These are phyloP conservation scores for Heliconius charithonia DNA, from an alignment of 2,888 invertebrate genomes.

Conservation along the genomic window DNA sequence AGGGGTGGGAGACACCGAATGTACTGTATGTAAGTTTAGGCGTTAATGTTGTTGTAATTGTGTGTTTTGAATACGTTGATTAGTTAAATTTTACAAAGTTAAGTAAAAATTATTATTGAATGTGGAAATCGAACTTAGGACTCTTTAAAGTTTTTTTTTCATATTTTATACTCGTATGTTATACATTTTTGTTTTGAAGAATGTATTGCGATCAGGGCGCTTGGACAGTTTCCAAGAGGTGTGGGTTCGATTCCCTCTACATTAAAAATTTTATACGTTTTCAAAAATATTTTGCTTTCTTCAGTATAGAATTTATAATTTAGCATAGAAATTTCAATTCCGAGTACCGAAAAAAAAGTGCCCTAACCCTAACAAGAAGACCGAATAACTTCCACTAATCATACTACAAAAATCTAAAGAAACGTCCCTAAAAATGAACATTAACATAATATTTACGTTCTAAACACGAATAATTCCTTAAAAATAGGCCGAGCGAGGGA, in stretches of 20 bases:
- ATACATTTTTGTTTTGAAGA: too few relatives aligned
- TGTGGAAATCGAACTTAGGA: not conserved
- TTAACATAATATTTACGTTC: conserved; percentile 33
- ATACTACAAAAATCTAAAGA: not conserved
- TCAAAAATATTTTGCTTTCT: too few relatives aligned
- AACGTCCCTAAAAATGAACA: not conserved
- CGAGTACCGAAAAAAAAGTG: not conserved
- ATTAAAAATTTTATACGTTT: not conserved
- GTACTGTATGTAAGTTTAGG: conserved; percentile 15
- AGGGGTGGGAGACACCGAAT: conserved; percentile 37
- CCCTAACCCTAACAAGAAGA: not conserved
- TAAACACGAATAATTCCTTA: conserved; percentile 43
- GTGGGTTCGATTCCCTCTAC: too few relatives aligned
- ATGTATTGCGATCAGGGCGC: too few relatives aligned
- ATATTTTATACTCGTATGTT: too few relatives aligned
- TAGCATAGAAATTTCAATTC: not conserved
- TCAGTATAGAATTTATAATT: too few relatives aligned
- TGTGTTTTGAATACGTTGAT: not conserved
- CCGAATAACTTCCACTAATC: not conserved
- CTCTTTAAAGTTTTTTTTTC: too few relatives aligned
- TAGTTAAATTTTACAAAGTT: not conserved
- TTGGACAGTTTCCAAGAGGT: too few relatives aligned
- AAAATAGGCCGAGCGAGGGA: conserved; percentile 29
- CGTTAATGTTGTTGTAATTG: conserved; percentile 11
- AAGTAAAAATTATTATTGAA: too few relatives aligned